Conservation (phyloP, 2,797 vertebrate genomes). For the Mallotus villosus region DNA sequence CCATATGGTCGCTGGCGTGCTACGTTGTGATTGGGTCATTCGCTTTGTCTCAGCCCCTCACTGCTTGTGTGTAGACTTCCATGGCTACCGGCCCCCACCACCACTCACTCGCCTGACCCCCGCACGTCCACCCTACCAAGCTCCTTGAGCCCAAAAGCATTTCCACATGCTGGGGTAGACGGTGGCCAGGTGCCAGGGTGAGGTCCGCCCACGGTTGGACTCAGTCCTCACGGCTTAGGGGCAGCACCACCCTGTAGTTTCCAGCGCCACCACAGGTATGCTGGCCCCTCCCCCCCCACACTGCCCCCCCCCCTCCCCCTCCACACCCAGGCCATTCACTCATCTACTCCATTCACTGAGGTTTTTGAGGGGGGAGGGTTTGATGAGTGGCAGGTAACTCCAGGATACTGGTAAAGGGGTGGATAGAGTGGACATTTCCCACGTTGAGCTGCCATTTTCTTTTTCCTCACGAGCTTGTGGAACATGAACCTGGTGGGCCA, state of each 20-base stretch:
- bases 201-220: constrained; percentile 59
- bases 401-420: too few species aligned
- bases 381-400: too few species aligned
- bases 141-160: constrained; percentile 65
- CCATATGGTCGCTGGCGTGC: constrained; percentile 52
- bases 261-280: constrained; percentile 71
- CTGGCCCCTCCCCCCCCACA: constrained; percentile 10
- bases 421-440: neutral
- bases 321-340: neutral
- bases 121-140: constrained; percentile 14
- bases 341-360: neutral
- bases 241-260: constrained; percentile 65
- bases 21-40: constrained; percentile 69
- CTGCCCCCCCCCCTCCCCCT: constrained; percentile 2
- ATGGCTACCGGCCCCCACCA: constrained; percentile 44
- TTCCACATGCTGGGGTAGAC: constrained; percentile 73
- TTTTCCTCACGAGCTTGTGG: neutral
- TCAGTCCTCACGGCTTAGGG: constrained; percentile 58
- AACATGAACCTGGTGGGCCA: constrained; percentile 13
- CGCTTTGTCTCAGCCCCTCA: constrained; percentile 59
- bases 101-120: neutral
- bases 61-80: constrained; percentile 41
- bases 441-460: neutral
- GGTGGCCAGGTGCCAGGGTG: constrained; percentile 55
- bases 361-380: too few species aligned